Base-by-base conservation (phyloP, 1,140 invertebrate genomes). In the Bombus confusus region DNA sequence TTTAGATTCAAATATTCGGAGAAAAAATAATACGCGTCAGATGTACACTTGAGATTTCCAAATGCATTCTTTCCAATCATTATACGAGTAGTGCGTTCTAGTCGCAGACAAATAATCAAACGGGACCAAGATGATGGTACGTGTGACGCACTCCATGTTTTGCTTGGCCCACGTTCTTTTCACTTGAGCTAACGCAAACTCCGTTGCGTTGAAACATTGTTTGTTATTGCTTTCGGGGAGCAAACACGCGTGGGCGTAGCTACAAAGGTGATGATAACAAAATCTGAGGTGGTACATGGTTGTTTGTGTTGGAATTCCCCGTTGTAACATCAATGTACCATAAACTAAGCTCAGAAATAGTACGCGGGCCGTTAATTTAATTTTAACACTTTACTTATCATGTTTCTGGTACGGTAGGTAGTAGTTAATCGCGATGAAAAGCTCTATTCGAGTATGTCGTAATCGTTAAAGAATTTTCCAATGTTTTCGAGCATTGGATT, bases 221-320 rank as follows among this genome's bases (percentile, higher is more conserved):
- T 74, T 74, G 72, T 74, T 74, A 52, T 47, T 3, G 43, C 10
- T 71, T 41, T 71, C 37, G 25, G 25, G 25, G 3, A 71, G 39
- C 37, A 41, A 71, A 71, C 69, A 71, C 69, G 69, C 69, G 69
- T 71, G 37, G 69, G 39, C 25, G 25, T 71, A 41, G 10, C 25
- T 25, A 41, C 37, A 71, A 41, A 71, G 69, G 69, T 41, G 69
- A 71, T 71, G 69, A 71, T 71, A 71, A 71, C 69, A 71, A 71
- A 71, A 71, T 71, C 34, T 28, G 25, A 5, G 69, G 25, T n/a
- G 25, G 37, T 71, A 71, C 25, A 41, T 28, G 28, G 10, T 1
- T 28, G 69, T 41, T 71, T 71, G 69, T 10, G 25, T 41, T 71
- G 69, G 69, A 39, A 37, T 69, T 37, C 22, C 9, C 37, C 9